Conservation (phyloP, 2,797 vertebrate species). For the Botia almorhae region DNA sequence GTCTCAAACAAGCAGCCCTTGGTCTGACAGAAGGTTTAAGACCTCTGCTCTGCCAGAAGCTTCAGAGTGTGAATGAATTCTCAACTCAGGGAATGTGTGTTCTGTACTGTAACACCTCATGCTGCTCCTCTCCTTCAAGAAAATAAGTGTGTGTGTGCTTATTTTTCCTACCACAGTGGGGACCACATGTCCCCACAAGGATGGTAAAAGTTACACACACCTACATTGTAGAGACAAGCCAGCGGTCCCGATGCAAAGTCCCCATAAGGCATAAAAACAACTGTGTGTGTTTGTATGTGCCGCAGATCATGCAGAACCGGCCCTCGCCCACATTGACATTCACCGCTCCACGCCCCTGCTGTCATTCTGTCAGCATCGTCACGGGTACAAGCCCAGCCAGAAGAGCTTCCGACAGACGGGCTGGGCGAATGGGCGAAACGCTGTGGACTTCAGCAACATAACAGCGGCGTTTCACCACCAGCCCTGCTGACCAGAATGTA, state of each 20-base stretch:
- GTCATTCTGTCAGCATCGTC: conserved; percentile 82
- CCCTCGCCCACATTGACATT: conserved; percentile 77
- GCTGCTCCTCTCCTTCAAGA: conserved; percentile 18
- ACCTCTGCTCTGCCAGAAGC: conserved; percentile 5
- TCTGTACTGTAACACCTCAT: conserved; percentile 14
- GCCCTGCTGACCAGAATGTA: conserved; percentile 41
- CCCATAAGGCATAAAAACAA: too few relatives aligned
- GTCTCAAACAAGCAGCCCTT: background rate
- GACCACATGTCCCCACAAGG: too few relatives aligned
- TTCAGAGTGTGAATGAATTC: conserved; percentile 8
- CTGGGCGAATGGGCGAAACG: conserved; percentile 73
- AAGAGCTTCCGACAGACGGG: conserved; percentile 78
- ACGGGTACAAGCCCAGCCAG: conserved; percentile 76
- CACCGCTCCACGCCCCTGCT: conserved; percentile 72
- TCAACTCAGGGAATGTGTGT: conserved; percentile 8
- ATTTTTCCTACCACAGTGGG: too few relatives aligned
- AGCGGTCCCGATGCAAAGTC: background rate
- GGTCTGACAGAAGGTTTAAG: background rate
- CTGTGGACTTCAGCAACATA: conserved; percentile 77
- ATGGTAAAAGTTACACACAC: too few relatives aligned
- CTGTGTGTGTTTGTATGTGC: conserved; percentile 51
- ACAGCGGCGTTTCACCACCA: conserved; percentile 70
- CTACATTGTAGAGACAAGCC: too few relatives aligned
- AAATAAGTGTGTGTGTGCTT: conserved; percentile 13
- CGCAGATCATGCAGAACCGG: conserved; percentile 65